Base-by-base conservation (phyloP, 2,113 vertebrate genomes). In the Poecile atricapillus region DNA sequence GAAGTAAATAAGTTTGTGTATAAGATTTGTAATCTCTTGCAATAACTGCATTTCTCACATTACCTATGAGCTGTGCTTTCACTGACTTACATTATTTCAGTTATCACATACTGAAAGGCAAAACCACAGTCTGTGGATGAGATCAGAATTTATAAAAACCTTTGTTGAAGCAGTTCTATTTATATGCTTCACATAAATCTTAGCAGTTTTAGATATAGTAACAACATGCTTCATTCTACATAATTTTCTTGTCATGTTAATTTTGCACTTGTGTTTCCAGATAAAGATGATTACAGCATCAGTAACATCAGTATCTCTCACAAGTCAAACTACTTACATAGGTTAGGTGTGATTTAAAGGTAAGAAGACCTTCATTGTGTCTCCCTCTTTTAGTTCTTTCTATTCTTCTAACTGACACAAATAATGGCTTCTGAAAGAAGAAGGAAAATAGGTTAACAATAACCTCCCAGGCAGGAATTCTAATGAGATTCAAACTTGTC, bases 401-500 rank as follows among this genome's bases (percentile, higher is more conserved):
- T 19, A 23, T 91, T 82, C 58, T 76, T 73, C 67, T 94, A 81
- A 70, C 83, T 94, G 93, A 93, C 79, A 94, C 41, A 95, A 88
- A 91, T 90, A 96, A 85, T 14, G n/a, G 43, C 30, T 95, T 94
- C 76, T 63, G 75, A 95, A 95, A 80, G 78, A 41, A 91, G 47
- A 76, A 39, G 43, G 39, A 83, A 94, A 95, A 94, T 95, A 94
- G 93, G 94, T 86, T 96, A 95, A 91, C 71, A 94, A 50, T 74
- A 93, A 94, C 67, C 89, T 95, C 76, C 82, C 52, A 95, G 87
- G 94, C 87, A 97, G 64, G 75, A 93, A 95, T 93, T 80, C 43
- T 95, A 94, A 96, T 93, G 78, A 91, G 74, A 95, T 93, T 94
- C 91, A 69, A 52, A 80, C 67, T 87, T 93, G 62, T 87, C 70